A percentile compares a stretch with the other conserved stretches of the same genome.
Conservation (phyloP, 2,888 invertebrate species). For the Chydorus sphaericus region DNA sequence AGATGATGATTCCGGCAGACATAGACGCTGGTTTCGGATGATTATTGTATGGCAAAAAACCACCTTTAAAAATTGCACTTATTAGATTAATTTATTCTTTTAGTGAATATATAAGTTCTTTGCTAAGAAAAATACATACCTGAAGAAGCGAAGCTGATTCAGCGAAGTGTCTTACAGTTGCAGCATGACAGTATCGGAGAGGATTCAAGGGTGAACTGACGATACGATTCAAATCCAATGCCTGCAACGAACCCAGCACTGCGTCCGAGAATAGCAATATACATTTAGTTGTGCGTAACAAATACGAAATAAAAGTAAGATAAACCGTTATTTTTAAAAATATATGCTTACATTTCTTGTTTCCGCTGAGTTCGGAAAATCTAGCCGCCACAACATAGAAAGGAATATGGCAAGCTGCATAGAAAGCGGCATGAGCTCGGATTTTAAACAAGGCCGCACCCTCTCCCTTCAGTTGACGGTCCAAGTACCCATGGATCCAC, state of each 20-base stretch:
- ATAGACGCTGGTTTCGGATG: background rate
- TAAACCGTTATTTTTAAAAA: conserved; percentile 13
- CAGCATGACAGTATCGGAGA: conserved; percentile 4
- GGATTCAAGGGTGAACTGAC: conserved; percentile 6
- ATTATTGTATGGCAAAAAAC: background rate
- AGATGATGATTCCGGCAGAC: background rate
- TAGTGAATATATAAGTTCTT: background rate
- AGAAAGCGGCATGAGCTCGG: conserved; percentile 72
- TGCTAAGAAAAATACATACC: background rate
- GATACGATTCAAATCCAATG: background rate
- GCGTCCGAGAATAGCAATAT: background rate
- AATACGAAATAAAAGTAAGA: background rate
- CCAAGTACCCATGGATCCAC: conserved; percentile 76
- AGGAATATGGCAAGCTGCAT: conserved; percentile 76
- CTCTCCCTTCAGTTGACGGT: conserved; percentile 43
- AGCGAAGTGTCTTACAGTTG: conserved; percentile 2
- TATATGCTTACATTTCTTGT: conserved; percentile 50
- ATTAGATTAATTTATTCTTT: background rate
- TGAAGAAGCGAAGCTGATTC: background rate
- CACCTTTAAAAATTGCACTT: background rate
- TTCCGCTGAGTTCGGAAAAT: conserved; percentile 62
- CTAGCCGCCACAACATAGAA: conserved; percentile 87
- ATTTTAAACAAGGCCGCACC: conserved; percentile 39
- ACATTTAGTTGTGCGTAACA: background rate
- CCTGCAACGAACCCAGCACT: conserved; percentile 1